Conservation (phyloP, 2,797 vertebrate genomes). For the Thaleichthys pacificus region DNA sequence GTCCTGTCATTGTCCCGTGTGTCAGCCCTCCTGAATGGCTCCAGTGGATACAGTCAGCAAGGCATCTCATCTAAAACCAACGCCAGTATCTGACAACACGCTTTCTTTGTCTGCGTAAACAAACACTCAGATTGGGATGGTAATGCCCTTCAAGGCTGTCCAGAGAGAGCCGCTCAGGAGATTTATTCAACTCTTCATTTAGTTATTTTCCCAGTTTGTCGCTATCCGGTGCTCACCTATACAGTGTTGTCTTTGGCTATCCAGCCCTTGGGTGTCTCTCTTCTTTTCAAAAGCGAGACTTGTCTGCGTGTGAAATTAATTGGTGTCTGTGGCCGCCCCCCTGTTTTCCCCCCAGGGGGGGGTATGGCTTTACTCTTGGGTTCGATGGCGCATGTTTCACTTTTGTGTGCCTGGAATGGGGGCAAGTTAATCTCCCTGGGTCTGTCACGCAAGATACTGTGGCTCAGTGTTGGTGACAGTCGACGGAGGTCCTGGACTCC, state of each 20-base stretch:
- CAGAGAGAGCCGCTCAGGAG: slow-evolving; percentile 32
- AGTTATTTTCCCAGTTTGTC: slow-evolving; percentile 34
- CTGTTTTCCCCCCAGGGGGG: slow-evolving; percentile 48
- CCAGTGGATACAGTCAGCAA: slow-evolving; percentile 2
- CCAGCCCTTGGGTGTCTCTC: slow-evolving; percentile 35
- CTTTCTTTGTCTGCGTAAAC: neutral
- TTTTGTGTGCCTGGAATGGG: slow-evolving; percentile 72
- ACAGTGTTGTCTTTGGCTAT: slow-evolving; percentile 12
- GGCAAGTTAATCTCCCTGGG: slow-evolving; percentile 73
- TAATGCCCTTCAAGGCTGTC: slow-evolving; percentile 8
- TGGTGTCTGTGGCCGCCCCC: slow-evolving; percentile 52
- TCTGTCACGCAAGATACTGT: slow-evolving; percentile 70
- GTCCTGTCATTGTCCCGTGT: slow-evolving; percentile 17
- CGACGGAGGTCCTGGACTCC: slow-evolving; percentile 43
- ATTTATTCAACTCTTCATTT: slow-evolving; percentile 23
- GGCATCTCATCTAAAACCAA: neutral
- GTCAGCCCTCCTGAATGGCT: slow-evolving; percentile 35
- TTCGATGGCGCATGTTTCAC: slow-evolving; percentile 70
- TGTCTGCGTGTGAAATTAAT: slow-evolving; percentile 55
- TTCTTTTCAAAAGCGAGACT: slow-evolving; percentile 39
- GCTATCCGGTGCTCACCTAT: neutral
- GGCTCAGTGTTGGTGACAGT: slow-evolving; percentile 52
- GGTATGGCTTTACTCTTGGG: slow-evolving; percentile 67
- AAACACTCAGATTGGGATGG: neutral
- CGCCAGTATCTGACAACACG: neutral